phyloP scores from a whole-genome alignment of 2,797 vertebrate genomes.

The Triplophysa yarkandensis region DNA sequence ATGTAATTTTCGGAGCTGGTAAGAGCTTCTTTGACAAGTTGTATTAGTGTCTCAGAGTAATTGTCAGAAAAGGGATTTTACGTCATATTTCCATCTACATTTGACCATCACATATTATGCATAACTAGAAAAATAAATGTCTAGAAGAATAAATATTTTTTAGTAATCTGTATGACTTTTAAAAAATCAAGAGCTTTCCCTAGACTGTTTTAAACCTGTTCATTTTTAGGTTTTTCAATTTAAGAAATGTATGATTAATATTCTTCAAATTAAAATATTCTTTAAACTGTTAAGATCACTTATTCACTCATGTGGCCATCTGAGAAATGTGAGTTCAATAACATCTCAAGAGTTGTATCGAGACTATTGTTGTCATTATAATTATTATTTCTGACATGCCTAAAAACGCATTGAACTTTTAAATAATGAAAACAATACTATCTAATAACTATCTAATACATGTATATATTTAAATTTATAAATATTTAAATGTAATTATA shows the following conservation, averaged over 20 bases:
- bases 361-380: too few species aligned
- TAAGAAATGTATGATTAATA: background rate
- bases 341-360: background rate
- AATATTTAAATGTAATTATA: too few species aligned
- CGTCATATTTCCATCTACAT: background rate
- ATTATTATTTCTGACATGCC: background rate
- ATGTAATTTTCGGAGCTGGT: background rate
- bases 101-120: background rate
- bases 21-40: background rate
- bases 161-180: background rate
- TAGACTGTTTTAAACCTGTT: background rate
- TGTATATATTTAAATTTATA: too few species aligned
- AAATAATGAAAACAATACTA: too few species aligned
- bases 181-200: background rate
- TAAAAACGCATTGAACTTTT: too few species aligned
- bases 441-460: too few species aligned
- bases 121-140: background rate
- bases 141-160: background rate
- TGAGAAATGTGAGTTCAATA: too few species aligned
- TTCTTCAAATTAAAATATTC: background rate
- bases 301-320: background rate
- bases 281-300: background rate
- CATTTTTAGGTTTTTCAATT: background rate
- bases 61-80: background rate
- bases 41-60: background rate